A percentile compares a stretch with the other conserved stretches of the same genome.
phyloP scores from a whole-genome alignment of 64 coral and sea anemone species.

The Stichodactyla helianthus region DNA sequence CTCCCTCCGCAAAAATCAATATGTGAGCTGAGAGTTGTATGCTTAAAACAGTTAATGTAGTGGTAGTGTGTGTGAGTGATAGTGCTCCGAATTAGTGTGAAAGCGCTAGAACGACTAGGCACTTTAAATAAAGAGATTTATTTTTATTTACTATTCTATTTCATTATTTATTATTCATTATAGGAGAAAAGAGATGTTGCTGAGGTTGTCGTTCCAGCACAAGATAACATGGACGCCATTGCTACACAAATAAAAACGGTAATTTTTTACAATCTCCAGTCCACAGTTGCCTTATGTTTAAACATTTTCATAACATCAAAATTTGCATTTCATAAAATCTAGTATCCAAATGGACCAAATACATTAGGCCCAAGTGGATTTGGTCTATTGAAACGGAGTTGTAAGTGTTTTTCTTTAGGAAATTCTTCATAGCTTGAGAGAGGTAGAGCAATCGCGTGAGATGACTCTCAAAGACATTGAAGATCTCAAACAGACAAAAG shows the following conservation, averaged over 20 bases:
- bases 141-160: neutral
- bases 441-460: constrained; percentile 38
- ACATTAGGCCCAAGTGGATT: no score
- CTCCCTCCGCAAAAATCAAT: no score
- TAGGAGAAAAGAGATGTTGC: neutral
- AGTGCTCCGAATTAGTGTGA: no score
- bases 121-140: no score
- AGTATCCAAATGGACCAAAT: no score
- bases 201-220: neutral
- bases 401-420: neutral
- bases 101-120: no score
- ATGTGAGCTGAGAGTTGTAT: no score
- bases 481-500: constrained; percentile 37
- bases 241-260: constrained; percentile 37
- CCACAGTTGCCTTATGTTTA: no score
- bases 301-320: no score
- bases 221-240: constrained; percentile 30
- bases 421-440: constrained; percentile 37
- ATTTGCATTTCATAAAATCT: no score
- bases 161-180: neutral
- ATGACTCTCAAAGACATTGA: constrained; percentile 42
- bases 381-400: neutral
- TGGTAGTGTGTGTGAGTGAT: no score
- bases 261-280: neutral
- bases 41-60: no score